Evolutionary conservation across 2,797 vertebrate species (phyloP).

Genomic region (Nothura maculosa): DNA sequence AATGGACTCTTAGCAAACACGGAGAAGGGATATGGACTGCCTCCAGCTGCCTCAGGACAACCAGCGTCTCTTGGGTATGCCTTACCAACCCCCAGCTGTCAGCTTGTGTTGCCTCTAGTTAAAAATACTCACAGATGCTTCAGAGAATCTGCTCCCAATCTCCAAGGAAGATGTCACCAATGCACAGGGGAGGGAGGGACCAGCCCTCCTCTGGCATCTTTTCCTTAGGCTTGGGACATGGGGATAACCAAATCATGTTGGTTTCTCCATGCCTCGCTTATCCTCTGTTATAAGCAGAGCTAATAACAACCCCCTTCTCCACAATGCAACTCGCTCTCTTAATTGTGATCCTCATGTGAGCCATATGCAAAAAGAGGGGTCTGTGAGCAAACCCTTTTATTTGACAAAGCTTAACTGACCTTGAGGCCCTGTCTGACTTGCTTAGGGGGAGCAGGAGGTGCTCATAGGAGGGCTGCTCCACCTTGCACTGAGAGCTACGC

Average conservation of each 20-base stretch:
- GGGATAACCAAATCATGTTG: background rate
- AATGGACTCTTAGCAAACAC: background rate
- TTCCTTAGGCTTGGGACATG: background rate
- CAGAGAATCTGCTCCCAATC: background rate
- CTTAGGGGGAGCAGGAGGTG: background rate
- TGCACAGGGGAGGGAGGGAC: background rate
- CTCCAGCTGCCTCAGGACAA: background rate
- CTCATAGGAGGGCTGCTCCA: background rate
- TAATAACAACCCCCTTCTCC: background rate
- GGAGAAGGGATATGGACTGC: background rate
- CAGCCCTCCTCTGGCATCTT: background rate
- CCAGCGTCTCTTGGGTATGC: background rate
- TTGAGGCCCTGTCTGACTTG: background rate
- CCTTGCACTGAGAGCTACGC: fast-evolving
- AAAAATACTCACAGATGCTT: background rate
- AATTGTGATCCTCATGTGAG: background rate
- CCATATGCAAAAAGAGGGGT: background rate
- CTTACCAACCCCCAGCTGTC: background rate
- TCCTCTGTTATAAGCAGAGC: background rate
- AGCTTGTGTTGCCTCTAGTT: background rate
- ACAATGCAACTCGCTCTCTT: background rate
- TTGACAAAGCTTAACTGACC: background rate
- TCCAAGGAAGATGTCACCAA: background rate
- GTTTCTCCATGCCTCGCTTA: background rate
- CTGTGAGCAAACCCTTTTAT: background rate